These are phyloP conservation scores for Chaetoderma sp. DNA, from an alignment of 2,888 invertebrate species.

Conservation along the genomic window DNA sequence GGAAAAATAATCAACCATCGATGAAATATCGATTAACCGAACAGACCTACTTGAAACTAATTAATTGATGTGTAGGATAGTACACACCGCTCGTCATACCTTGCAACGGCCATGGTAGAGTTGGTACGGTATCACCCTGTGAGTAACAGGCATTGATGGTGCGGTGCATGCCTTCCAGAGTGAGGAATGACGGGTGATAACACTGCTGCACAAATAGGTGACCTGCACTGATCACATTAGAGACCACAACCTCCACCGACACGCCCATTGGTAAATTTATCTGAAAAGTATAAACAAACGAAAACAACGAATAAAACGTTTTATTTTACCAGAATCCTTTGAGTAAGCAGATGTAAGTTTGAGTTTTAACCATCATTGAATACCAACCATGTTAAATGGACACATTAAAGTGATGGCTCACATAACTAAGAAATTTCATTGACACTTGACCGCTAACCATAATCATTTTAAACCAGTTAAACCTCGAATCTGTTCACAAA, in stretches of 20 bases:
- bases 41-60: too few relatives aligned
- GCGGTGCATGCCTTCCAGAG: slow-evolving; percentile 81
- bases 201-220: slow-evolving; percentile 96
- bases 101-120: slow-evolving; percentile 82
- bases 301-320: too few relatives aligned
- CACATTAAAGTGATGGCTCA: too few relatives aligned
- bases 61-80: too few relatives aligned
- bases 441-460: too few relatives aligned
- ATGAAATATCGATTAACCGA: too few relatives aligned
- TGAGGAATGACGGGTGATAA: slow-evolving; percentile 91
- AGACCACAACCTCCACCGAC: slow-evolving; percentile 91
- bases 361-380: neutral
- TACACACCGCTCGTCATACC: too few relatives aligned
- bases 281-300: slow-evolving; percentile 71
- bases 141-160: slow-evolving; percentile 88
- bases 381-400: too few relatives aligned
- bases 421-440: too few relatives aligned
- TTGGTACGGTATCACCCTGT: slow-evolving; percentile 80
- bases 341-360: neutral
- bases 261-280: slow-evolving; percentile 90
- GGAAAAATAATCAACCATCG: too few relatives aligned
- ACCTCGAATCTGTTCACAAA: too few relatives aligned
- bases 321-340: neutral
- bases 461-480: too few relatives aligned
- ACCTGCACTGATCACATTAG: slow-evolving; percentile 86